Percentiles rank a stretch among this genome's conserved stretches.
phyloP scores from a whole-genome alignment of 2,113 vertebrate genomes.

The Antennarius striatus region DNA sequence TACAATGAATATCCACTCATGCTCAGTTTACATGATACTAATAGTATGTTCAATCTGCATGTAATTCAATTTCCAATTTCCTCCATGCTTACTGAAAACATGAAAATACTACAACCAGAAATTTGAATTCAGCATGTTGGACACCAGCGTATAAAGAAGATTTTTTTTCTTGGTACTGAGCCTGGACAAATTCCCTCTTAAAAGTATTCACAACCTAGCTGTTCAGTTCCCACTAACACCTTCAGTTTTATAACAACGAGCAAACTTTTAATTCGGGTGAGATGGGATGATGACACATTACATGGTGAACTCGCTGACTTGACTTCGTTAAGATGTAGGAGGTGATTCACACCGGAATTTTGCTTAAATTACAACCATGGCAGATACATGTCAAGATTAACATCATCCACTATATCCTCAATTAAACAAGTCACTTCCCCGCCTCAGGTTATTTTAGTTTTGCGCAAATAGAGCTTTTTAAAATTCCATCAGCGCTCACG shows the following conservation, averaged over 20 bases:
- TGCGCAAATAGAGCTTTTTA: conserved; percentile 41
- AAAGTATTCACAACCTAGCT: background rate
- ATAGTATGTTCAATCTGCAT: conserved; percentile 2
- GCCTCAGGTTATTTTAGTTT: conserved; percentile 40
- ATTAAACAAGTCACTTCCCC: conserved; percentile 46
- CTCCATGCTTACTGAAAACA: background rate
- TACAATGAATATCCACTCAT: background rate
- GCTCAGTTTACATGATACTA: conserved; percentile 9
- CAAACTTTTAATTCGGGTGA: conserved; percentile 7
- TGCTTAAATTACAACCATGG: conserved; percentile 29
- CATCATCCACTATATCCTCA: conserved; percentile 39
- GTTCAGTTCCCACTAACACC: background rate
- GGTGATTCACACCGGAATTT: conserved; percentile 14
- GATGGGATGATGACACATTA: conserved; percentile 25
- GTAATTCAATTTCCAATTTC: conserved; percentile 8
- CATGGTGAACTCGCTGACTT: conserved; percentile 2
- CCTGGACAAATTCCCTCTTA: background rate
- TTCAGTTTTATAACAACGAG: conserved; percentile 3
- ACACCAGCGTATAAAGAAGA: too few species aligned
- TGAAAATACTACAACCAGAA: background rate
- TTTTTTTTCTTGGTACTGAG: too few species aligned
- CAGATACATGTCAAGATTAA: conserved; percentile 34
- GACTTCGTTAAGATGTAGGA: background rate
- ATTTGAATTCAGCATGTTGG: background rate
- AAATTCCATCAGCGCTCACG: conserved; percentile 68